These are phyloP conservation scores for Smittia sp. DNA, from an alignment of 2,888 invertebrate genomes.

Conservation along the genomic window DNA sequence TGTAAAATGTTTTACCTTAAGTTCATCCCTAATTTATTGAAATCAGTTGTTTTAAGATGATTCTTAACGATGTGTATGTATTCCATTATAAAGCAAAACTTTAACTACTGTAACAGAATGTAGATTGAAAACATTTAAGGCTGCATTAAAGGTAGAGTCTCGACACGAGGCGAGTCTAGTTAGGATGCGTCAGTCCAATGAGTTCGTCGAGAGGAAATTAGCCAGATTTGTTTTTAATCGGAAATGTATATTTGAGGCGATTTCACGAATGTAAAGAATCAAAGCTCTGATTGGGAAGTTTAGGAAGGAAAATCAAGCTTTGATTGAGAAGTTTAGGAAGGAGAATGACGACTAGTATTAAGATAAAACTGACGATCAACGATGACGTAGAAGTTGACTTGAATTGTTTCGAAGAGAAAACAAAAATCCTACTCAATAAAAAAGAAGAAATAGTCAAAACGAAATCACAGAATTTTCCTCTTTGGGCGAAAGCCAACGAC, in stretches of 20 bases:
- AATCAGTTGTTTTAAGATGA: background rate
- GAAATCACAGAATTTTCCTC: background rate
- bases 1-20: constrained; percentile 21
- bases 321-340: background rate
- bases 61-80: background rate
- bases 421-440: constrained; percentile 20
- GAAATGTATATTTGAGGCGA: background rate
- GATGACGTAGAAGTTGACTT: background rate
- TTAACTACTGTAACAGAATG: background rate
- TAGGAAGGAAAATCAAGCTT: background rate
- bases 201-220: background rate
- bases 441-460: background rate
- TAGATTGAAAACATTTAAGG: constrained; percentile 16
- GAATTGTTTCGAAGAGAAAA: background rate
- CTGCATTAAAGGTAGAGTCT: constrained; percentile 7
- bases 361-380: constrained; percentile 17
- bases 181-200: constrained; percentile 14
- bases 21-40: background rate
- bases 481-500: background rate
- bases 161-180: background rate
- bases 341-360: background rate
- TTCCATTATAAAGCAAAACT: constrained; percentile 6
- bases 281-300: background rate
- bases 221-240: no score
- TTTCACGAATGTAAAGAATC: no score